Evolutionary conservation across 2,113 vertebrate species (phyloP).

Genomic region (Cephalopterus ornatus): DNA sequence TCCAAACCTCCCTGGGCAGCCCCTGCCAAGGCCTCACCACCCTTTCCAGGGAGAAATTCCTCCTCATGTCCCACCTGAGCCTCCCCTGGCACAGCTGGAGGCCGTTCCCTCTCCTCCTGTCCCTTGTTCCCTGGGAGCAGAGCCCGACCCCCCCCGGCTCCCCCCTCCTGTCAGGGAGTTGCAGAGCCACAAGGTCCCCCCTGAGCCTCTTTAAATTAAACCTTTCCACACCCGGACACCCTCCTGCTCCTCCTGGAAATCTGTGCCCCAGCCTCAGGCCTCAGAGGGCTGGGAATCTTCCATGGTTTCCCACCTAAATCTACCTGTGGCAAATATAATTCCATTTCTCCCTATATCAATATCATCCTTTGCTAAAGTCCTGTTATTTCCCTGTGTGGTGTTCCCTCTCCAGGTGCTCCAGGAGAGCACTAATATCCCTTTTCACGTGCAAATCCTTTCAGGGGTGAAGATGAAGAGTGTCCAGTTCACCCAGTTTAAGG

Average conservation of each 20-base stretch:
- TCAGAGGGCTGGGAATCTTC: not conserved
- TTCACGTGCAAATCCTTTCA: not conserved
- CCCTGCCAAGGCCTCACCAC: not conserved
- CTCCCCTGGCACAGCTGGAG: not conserved
- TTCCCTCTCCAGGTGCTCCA: not conserved
- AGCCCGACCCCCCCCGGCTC: not conserved
- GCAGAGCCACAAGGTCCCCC: not conserved
- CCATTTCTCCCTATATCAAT: not conserved
- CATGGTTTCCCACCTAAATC: not conserved
- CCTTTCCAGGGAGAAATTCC: not conserved
- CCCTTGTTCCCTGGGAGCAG: not conserved
- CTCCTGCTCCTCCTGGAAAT: not conserved
- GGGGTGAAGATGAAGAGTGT: not conserved
- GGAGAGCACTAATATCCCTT: not conserved
- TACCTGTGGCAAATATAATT: not conserved
- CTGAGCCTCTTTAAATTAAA: not conserved
- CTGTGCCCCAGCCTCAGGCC: not conserved
- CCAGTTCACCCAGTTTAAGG: not conserved
- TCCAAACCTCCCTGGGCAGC: not conserved
- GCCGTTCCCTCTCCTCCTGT: not conserved
- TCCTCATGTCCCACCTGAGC: fast-evolving
- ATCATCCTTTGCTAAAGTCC: not conserved
- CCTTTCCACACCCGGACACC: not conserved
- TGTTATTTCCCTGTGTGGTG: not conserved
- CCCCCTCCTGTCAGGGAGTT: not conserved